A percentile compares a stretch with the other conserved stretches of the same genome.
phyloP scores from a whole-genome alignment of 2,797 vertebrate genomes.

The Sebastes paucispinis region DNA sequence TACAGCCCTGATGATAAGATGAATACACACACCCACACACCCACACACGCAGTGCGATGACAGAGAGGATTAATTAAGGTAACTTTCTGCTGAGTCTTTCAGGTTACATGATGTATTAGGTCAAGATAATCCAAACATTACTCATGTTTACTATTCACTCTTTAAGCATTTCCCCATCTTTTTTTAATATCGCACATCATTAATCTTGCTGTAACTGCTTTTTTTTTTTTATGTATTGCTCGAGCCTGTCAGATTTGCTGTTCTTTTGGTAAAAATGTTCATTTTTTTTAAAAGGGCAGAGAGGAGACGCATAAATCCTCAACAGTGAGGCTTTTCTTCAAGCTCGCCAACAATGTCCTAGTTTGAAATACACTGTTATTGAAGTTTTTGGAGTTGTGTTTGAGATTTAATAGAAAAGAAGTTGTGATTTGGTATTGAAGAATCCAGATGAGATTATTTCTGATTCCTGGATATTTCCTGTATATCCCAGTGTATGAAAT shows the following conservation, averaged over 20 bases:
- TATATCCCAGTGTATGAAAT: background rate
- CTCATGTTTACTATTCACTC: conserved; percentile 13
- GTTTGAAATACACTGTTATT: conserved; percentile 4
- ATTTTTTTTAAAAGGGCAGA: background rate
- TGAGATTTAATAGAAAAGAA: conserved; percentile 3
- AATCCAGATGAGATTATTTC: background rate
- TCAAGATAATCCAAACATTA: conserved; percentile 11
- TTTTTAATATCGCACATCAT: background rate
- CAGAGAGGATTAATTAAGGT: conserved; percentile 4
- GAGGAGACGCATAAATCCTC: background rate
- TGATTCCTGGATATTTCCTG: conserved; percentile 2
- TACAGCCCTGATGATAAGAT: background rate
- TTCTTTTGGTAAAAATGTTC: background rate
- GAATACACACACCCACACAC: background rate
- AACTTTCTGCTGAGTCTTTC: conserved; percentile 9
- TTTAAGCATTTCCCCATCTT: conserved; percentile 5
- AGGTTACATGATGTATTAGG: conserved; percentile 19
- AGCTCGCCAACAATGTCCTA: background rate
- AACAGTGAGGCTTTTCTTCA: background rate
- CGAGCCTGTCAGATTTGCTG: background rate
- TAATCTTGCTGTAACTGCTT: background rate
- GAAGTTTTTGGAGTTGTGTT: background rate
- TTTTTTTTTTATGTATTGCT: background rate
- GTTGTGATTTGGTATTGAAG: background rate
- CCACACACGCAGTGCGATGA: background rate